These are phyloP conservation scores for Yoshiicerus persimilis DNA, from an alignment of 1,140 invertebrate genomes.

Conservation along the genomic window DNA sequence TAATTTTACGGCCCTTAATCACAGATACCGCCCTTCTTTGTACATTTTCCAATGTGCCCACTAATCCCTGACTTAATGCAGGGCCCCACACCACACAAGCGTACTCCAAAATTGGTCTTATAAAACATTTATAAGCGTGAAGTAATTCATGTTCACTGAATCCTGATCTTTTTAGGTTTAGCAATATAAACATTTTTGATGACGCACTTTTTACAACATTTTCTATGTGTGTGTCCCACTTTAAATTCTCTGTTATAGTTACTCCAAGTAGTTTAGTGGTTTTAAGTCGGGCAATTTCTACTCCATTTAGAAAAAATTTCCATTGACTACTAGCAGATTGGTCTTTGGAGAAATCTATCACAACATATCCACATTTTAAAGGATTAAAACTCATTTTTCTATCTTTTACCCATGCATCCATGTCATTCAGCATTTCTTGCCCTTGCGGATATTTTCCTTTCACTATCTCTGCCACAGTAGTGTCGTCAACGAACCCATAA, in stretches of 20 bases:
- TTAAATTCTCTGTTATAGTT: neutral
- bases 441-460: neutral
- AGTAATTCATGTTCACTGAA: neutral
- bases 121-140: neutral
- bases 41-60: too few relatives aligned
- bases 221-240: neutral
- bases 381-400: neutral
- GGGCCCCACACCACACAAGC: neutral
- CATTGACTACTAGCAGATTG: neutral
- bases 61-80: too few relatives aligned
- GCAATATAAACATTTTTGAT: neutral
- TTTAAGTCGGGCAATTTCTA: neutral
- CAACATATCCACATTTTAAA: neutral
- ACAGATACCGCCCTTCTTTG: too few relatives aligned
- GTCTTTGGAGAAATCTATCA: neutral
- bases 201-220: neutral
- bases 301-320: neutral
- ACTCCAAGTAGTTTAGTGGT: neutral
- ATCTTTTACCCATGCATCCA: neutral
- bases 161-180: neutral
- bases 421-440: neutral
- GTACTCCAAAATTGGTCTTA: neutral
- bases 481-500: neutral
- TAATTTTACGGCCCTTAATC: too few relatives aligned
- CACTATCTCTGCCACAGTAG: neutral